Percentiles rank a stretch among this genome's conserved stretches.
Evolutionary conservation across 2,797 vertebrate species (phyloP).

Genomic region (Falco cherrug): DNA sequence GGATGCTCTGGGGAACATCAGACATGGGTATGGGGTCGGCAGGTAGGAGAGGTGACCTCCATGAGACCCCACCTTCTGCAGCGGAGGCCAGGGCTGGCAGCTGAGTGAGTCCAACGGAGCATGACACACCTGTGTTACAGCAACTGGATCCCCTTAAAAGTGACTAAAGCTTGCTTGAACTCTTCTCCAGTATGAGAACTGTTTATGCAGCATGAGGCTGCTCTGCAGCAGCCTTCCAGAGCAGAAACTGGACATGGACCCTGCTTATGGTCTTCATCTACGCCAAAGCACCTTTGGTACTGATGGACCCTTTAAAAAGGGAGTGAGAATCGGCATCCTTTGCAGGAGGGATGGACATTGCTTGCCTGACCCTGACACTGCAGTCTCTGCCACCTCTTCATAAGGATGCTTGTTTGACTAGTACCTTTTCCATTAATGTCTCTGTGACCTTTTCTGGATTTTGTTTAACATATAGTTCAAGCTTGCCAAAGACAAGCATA

Average conservation of each 20-base stretch:
- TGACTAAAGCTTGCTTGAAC: background rate
- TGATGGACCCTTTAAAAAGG: background rate
- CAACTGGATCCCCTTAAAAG: background rate
- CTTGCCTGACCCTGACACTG: background rate
- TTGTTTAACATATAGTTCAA: background rate
- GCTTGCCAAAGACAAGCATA: background rate
- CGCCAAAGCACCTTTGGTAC: background rate
- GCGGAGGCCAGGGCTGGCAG: background rate
- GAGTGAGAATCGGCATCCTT: background rate
- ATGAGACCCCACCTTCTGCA: background rate
- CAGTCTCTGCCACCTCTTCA: background rate
- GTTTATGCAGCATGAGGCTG: background rate
- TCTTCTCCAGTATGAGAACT: background rate
- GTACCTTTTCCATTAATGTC: background rate
- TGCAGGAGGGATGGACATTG: background rate
- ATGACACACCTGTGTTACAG: accelerated
- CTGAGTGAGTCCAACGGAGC: background rate
- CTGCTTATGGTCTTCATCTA: background rate
- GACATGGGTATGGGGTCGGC: background rate
- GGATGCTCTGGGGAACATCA: background rate
- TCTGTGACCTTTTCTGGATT: background rate
- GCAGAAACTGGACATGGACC: background rate
- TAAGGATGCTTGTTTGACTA: background rate
- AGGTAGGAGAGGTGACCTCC: background rate
- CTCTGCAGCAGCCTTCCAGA: background rate